A percentile compares a stretch with the other conserved stretches of the same genome.
phyloP scores from a whole-genome alignment of 2,797 vertebrate species.

The Meda fulgida region DNA sequence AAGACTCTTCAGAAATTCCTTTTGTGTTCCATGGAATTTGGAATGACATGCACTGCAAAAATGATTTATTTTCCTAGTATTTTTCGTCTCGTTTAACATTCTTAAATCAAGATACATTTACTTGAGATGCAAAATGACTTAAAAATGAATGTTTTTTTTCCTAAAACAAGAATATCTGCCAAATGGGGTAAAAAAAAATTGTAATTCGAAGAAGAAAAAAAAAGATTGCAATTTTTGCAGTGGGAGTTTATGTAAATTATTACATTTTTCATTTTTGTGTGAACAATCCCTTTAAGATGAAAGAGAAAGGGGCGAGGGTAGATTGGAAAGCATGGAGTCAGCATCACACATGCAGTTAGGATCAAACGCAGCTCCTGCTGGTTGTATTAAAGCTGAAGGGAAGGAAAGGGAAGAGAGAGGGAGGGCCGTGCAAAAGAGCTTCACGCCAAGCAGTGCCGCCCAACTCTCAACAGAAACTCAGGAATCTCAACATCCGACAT shows the following conservation, averaged over 20 bases:
- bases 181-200: not conserved
- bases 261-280: not conserved
- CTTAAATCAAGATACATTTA: not conserved
- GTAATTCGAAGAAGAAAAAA: too few species aligned
- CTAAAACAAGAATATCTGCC: not conserved
- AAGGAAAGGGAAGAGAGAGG: constrained; percentile 69
- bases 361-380: constrained; percentile 79
- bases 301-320: constrained; percentile 61
- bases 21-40: not conserved
- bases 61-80: not conserved
- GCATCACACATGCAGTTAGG: constrained; percentile 79
- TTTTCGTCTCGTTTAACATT: not conserved
- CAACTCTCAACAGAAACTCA: constrained; percentile 45
- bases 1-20: not conserved
- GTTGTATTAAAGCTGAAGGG: constrained; percentile 74
- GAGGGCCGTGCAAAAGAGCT: constrained; percentile 70
- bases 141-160: not conserved
- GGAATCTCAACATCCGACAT: constrained; percentile 24
- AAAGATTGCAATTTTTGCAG: too few species aligned
- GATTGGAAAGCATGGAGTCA: constrained; percentile 71
- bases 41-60: not conserved
- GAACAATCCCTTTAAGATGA: not conserved
- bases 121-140: not conserved
- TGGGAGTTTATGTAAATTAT: too few species aligned
- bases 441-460: constrained; percentile 67